These are phyloP conservation scores for Apogon talboti DNA, from an alignment of 2,797 vertebrate genomes.

Conservation along the genomic window DNA sequence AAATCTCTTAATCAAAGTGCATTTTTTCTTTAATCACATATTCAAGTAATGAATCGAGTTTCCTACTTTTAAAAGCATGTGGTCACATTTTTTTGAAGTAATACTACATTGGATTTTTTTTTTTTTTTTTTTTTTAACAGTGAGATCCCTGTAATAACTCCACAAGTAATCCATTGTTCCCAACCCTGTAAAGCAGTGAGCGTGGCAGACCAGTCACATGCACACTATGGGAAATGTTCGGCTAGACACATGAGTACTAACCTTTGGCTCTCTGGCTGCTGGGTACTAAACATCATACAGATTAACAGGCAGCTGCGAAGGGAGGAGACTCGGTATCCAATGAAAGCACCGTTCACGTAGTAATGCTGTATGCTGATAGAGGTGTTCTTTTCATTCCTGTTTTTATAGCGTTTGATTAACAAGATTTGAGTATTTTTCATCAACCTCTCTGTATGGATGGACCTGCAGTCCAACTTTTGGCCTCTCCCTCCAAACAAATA, in stretches of 20 bases:
- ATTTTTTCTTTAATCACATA: constrained; percentile 22
- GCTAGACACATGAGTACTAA: constrained; percentile 61
- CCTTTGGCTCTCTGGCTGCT: constrained; percentile 72
- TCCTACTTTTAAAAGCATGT: constrained; percentile 41
- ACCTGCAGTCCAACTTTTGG: constrained; percentile 23
- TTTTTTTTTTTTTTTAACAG: constrained; percentile 11
- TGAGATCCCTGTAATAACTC: constrained; percentile 27
- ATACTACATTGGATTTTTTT: constrained; percentile 32
- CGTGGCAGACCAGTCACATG: constrained; percentile 75
- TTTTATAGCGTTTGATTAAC: constrained; percentile 38
- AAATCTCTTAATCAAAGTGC: constrained; percentile 12
- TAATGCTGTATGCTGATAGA: constrained; percentile 60
- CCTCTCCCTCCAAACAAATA: constrained; percentile 39
- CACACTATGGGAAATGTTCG: constrained; percentile 70
- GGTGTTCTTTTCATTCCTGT: constrained; percentile 18
- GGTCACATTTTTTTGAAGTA: constrained; percentile 23
- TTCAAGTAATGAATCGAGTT: constrained; percentile 2
- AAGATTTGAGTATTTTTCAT: constrained; percentile 32
- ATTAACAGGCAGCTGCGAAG: constrained; percentile 62
- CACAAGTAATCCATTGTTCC: constrained; percentile 68
- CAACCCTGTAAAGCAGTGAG: constrained; percentile 76
- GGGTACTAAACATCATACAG: constrained; percentile 72
- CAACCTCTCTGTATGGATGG: constrained; percentile 12
- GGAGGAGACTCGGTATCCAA: constrained; percentile 50
- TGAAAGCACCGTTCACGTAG: constrained; percentile 67